phyloP scores from a whole-genome alignment of 2,888 invertebrate genomes.

The Cristatella mucedo region DNA sequence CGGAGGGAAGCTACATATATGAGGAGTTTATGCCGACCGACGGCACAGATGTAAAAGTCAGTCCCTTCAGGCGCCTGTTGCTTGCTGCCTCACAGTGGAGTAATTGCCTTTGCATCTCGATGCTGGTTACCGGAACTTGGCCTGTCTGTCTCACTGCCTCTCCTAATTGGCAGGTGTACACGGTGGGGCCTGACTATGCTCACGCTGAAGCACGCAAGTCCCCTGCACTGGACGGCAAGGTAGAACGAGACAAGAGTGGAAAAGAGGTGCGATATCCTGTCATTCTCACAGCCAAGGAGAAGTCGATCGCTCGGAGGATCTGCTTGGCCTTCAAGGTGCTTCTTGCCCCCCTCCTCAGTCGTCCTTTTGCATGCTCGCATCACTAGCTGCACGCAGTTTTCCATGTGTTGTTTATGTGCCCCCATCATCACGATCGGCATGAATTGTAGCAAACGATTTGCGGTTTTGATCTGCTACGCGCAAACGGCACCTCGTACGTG shows the following conservation, averaged over 20 bases:
- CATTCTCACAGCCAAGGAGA: slow-evolving; percentile 88
- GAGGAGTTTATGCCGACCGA: slow-evolving; percentile 99
- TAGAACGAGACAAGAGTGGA: slow-evolving; percentile 91
- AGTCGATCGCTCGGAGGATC: slow-evolving; percentile 89
- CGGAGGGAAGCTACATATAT: slow-evolving; percentile 94
- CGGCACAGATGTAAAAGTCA: slow-evolving; percentile 60
- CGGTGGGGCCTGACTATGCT: slow-evolving; percentile 97
- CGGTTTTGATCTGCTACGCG: slow-evolving; percentile 81
- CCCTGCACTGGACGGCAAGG: slow-evolving; percentile 93
- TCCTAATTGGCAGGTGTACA: slow-evolving; percentile 80
- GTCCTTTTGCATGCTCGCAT: too few relatives aligned
- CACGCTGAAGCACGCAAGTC: slow-evolving; percentile 98
- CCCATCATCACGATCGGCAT: too few relatives aligned
- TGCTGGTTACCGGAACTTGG: too few relatives aligned
- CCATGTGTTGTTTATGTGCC: too few relatives aligned
- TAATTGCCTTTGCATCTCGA: too few relatives aligned
- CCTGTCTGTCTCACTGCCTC: too few relatives aligned
- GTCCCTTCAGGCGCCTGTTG: too few relatives aligned
- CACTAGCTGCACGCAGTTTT: too few relatives aligned
- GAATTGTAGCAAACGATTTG: slow-evolving; percentile 69
- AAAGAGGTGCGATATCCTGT: slow-evolving; percentile 94
- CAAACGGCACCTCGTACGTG: slow-evolving; percentile 89
- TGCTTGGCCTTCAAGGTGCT: slow-evolving; percentile 49
- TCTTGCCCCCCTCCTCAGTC: too few relatives aligned
- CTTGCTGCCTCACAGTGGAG: too few relatives aligned